Evolutionary conservation across 2,113 vertebrate species (phyloP), one percentile per base, ranked within the genome.

Genomic region (Tetraodon nigroviridis): DNA sequence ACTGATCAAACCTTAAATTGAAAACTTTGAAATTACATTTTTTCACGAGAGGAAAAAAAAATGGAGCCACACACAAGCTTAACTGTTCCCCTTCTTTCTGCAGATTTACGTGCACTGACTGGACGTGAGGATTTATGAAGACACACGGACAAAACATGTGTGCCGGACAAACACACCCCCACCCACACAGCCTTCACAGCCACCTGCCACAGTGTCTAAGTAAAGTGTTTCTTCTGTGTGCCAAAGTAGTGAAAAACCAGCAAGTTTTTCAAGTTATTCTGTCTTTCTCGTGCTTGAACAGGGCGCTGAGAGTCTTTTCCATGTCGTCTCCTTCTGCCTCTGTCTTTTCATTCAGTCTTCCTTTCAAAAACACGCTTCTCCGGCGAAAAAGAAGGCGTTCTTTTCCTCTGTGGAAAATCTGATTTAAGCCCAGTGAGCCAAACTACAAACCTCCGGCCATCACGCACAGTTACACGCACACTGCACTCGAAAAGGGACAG

Each of bases 401-500:
- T 76, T 90, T 61, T 87, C 82, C 87, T 86, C 73, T 84, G 78
- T 90, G 91, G 90, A 92, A 91, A 91, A 88, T 90, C 73, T 90
- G 90, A 90, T 90, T 86, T 86, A 78, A 81, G 64, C 63, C 64
- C 64, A 49, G 47, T 57, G 69, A 81, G 78, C 73, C 76, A 61
- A 67, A 72, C 50, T 61, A 57, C 72, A 79, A 81, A 50, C 40
- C 80, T 76, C 58, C 16, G 58, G 20, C 62, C 69, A 80, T 83
- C 79, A 79, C 57, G 48, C 67, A 40, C 62, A 37, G 45, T 17
- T 58, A 40, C 40, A 55, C 58, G 61, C 52, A 20, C 8, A 44
- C 40, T 3, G 55, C 5, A 19, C 20, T 45, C 16, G n/a, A 45
- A n/a, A 45, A 45, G 44, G 17, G 2, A n/a, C 14, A 17, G 15